Evolutionary conservation across 2,888 invertebrate species (phyloP).

Genomic region (Pollenia amentaria): DNA sequence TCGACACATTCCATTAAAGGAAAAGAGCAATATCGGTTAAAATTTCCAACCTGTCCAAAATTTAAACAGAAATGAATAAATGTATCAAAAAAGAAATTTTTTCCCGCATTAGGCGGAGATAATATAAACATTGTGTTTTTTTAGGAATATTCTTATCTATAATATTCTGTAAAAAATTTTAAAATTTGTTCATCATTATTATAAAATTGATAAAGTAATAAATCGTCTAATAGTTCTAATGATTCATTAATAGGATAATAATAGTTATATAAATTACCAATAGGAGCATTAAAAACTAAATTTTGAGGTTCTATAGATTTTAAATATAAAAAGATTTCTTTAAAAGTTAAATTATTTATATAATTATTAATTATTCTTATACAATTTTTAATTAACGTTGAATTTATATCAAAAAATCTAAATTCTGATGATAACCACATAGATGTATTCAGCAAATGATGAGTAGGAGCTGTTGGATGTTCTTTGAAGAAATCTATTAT

Average conservation of each 20-base stretch:
- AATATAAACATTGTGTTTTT: slow-evolving; percentile 52
- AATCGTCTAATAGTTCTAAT: slow-evolving; percentile 20
- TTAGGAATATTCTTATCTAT: slow-evolving; percentile 38
- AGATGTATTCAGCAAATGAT: slow-evolving; percentile 48
- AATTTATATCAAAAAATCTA: slow-evolving; percentile 52
- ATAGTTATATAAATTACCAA: slow-evolving; percentile 48
- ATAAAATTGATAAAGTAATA: slow-evolving; percentile 45
- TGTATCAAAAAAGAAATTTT: too few species aligned
- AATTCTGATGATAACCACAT: slow-evolving; percentile 56
- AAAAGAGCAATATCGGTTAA: slow-evolving; percentile 60
- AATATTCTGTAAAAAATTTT: slow-evolving; percentile 44
- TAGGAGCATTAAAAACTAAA: slow-evolving; percentile 63
- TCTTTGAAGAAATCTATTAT: slow-evolving; percentile 53
- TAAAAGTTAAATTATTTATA: slow-evolving; percentile 49
- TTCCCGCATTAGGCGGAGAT: too few species aligned
- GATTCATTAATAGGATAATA: slow-evolving; percentile 52
- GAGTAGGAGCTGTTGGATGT: slow-evolving; percentile 42
- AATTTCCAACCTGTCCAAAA: slow-evolving; percentile 58
- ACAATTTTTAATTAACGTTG: slow-evolving; percentile 43
- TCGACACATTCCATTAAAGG: slow-evolving; percentile 59
- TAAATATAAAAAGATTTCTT: slow-evolving; percentile 55
- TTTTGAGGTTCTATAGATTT: slow-evolving; percentile 55
- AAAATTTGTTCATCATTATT: slow-evolving; percentile 7
- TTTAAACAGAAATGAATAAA: slow-evolving; percentile 51
- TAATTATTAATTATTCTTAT: slow-evolving; percentile 47